Conservation (phyloP, 2,797 vertebrate genomes). For the Petrocephalus schoutedeni region DNA sequence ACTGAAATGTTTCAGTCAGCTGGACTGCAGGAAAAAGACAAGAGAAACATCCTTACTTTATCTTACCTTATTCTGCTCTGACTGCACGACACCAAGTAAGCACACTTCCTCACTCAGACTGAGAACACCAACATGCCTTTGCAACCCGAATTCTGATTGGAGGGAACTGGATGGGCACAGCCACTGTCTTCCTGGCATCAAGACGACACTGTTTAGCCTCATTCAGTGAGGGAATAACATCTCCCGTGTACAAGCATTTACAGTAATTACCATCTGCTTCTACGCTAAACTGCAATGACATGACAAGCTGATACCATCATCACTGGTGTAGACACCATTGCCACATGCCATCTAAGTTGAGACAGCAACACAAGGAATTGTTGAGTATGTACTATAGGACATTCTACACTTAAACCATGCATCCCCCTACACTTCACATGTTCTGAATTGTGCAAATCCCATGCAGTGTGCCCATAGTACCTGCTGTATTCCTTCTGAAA, state of each 20-base stretch:
- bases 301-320: not conserved
- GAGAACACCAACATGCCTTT: not conserved
- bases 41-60: not conserved
- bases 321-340: not conserved
- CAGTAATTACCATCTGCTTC: slow-evolving; percentile 21
- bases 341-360: not conserved
- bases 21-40: not conserved
- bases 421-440: not conserved
- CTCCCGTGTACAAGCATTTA: not conserved
- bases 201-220: not conserved
- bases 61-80: not conserved
- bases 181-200: not conserved
- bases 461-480: not conserved
- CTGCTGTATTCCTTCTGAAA: not conserved
- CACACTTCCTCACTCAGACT: not conserved
- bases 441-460: not conserved
- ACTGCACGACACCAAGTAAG: not conserved
- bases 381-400: not conserved
- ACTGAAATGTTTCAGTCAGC: slow-evolving; percentile 1
- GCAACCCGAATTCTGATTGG: not conserved
- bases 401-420: not conserved
- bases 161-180: not conserved
- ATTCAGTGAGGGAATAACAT: not conserved
- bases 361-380: not conserved
- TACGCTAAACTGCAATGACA: not conserved